Conservation (phyloP, 2,797 vertebrate species). For the Australoheros facetus region DNA sequence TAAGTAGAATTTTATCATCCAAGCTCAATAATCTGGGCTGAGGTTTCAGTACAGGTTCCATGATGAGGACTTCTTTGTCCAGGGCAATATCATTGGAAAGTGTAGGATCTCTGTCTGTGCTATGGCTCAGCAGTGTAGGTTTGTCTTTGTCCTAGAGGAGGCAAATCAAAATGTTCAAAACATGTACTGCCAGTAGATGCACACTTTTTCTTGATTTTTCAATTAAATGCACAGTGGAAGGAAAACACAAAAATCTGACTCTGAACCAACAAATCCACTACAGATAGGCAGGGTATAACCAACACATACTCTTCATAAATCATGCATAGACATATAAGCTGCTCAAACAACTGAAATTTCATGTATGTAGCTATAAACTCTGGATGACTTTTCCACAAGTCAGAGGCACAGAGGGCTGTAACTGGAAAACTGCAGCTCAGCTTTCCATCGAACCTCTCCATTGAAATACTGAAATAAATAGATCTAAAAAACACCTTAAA, state of each 20-base stretch:
- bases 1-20: slow-evolving; percentile 82
- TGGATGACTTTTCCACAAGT: not conserved
- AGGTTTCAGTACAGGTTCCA: slow-evolving; percentile 81
- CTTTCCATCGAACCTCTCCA: not conserved
- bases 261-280: not conserved
- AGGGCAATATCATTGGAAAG: slow-evolving; percentile 30
- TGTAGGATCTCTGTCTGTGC: not conserved
- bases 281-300: not conserved
- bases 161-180: slow-evolving; percentile 11
- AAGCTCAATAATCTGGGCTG: slow-evolving; percentile 80
- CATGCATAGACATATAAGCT: not conserved
- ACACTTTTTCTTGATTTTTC: not conserved
- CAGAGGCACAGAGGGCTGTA: not conserved
- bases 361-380: not conserved
- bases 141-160: slow-evolving; percentile 57
- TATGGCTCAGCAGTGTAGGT: not conserved
- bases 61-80: slow-evolving; percentile 80
- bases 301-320: not conserved
- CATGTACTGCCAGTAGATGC: not conserved
- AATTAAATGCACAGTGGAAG: not conserved
- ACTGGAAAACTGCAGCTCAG: not conserved
- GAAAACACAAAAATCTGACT: not conserved
- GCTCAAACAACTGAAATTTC: not conserved
- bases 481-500: not conserved
- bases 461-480: not conserved